Base-by-base conservation (phyloP, 2,113 vertebrate genomes). In the Phoxinus phoxinus region DNA sequence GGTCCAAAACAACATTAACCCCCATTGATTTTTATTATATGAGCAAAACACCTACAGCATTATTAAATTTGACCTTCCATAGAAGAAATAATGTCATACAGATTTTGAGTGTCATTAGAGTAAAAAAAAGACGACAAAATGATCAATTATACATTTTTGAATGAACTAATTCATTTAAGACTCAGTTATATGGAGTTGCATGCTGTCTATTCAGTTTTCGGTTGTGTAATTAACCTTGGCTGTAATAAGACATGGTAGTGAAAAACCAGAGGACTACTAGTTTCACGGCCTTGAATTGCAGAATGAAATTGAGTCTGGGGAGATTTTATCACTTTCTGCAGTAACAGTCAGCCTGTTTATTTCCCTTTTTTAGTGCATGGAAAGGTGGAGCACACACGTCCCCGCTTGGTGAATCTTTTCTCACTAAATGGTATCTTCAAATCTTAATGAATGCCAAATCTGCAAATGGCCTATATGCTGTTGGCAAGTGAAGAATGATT, bases 261-360 rank as follows among this genome's bases (percentile, higher is more conserved):
- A 88, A 76, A 88, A 86, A 75, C 56, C 37, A 73, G 35, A 32
- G n/a, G 35, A 81, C 35, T 76, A 35, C 74, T 81, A 73, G 71
- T 46, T 71, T 87, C 75, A 46, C n/a, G 4, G 79, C 59, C 63
- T 48, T 86, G 65, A 87, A 87, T 89, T 78, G 44, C 81, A 81
- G 72, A 56, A 83, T 85, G 83, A 89, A 77, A 87, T 77, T 19
- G 32, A 75, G 72, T 80, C 88, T 78, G 21, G 72, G 51, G 37
- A 79, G 88, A 89, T 87, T 58, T 72, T 85, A 87, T 86, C 77
- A 1, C 59, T 44, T 12, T 23, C 19, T 32, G 6, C 84, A 58
- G 82, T 84, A 87, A 87, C 86, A 87, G 72, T 41, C 53, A 85
- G 76, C 83, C 85, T 89, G 85, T 89, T 83, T 83, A 83, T 75